A percentile compares a stretch with the other conserved stretches of the same genome.
These are phyloP conservation scores for Cottoperca gobio DNA, from an alignment of 2,797 vertebrate species.

Conservation along the genomic window DNA sequence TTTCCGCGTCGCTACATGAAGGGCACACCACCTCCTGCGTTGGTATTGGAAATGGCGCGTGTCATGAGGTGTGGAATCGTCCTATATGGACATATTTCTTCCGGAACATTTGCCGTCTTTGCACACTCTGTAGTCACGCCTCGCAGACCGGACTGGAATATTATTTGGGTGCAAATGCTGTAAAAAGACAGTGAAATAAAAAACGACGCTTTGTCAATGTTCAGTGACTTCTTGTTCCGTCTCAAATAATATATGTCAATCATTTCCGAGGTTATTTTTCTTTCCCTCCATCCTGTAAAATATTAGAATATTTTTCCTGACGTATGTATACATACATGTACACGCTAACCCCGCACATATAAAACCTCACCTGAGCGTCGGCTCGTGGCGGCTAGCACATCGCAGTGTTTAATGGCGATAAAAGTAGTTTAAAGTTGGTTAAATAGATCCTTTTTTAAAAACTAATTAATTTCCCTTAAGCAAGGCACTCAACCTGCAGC, in stretches of 20 bases:
- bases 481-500: conserved; percentile 17
- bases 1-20: too few species aligned
- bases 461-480: neutral
- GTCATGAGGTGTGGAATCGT: too few species aligned
- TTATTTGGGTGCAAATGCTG: neutral
- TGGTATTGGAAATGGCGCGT: too few species aligned
- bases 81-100: too few species aligned
- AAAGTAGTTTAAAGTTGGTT: neutral
- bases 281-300: neutral
- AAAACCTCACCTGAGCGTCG: neutral
- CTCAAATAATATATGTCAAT: too few species aligned
- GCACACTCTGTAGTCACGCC: too few species aligned
- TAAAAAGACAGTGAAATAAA: neutral
- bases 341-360: neutral
- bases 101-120: too few species aligned
- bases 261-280: too few species aligned
- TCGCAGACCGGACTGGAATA: too few species aligned
- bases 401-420: accelerated
- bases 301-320: neutral
- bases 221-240: neutral
- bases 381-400: neutral
- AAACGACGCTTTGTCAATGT: neutral
- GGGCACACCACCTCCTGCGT: too few species aligned
- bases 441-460: conserved; percentile 2
- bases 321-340: neutral